A percentile compares a stretch with the other conserved stretches of the same genome.
phyloP scores from a whole-genome alignment of 2,888 invertebrate genomes.

The Hypsopygia costalis region DNA sequence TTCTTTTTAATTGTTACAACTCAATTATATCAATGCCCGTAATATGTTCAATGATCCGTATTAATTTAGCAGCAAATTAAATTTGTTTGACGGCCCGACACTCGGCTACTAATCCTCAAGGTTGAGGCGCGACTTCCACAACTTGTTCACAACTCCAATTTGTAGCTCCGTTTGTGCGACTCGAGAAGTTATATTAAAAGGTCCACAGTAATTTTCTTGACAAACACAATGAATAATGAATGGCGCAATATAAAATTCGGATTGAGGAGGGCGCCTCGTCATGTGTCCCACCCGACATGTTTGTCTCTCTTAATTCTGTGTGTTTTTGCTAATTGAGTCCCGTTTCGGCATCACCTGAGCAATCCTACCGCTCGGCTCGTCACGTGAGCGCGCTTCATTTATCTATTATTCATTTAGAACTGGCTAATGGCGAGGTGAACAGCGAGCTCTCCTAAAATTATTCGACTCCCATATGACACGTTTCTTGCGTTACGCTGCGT shows the following conservation, averaged over 20 bases:
- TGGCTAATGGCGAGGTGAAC: conserved; percentile 50
- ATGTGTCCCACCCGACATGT: conserved; percentile 65
- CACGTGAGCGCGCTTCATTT: conserved; percentile 36
- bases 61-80: conserved; percentile 60
- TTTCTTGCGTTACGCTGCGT: conserved; percentile 49
- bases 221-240: conserved; percentile 77
- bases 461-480: conserved; percentile 22
- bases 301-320: conserved; percentile 76
- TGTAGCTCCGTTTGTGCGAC: conserved; percentile 61
- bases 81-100: conserved; percentile 58
- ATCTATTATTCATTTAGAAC: conserved; percentile 59
- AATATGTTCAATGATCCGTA: conserved; percentile 50
- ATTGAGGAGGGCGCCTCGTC: conserved; percentile 66
- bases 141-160: conserved; percentile 70
- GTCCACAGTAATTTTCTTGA: conserved; percentile 76
- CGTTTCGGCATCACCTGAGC: conserved; percentile 57
- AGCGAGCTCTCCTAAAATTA: conserved; percentile 12
- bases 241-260: conserved; percentile 76
- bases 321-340: conserved; percentile 78
- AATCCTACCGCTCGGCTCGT: conserved; percentile 23
- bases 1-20: conserved; percentile 22
- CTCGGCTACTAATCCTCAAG: conserved; percentile 60
- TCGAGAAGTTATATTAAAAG: conserved; percentile 78
- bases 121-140: conserved; percentile 54
- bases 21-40: conserved; percentile 27